phyloP scores from a whole-genome alignment of 2,113 vertebrate species.

The Poecilia latipinna region DNA sequence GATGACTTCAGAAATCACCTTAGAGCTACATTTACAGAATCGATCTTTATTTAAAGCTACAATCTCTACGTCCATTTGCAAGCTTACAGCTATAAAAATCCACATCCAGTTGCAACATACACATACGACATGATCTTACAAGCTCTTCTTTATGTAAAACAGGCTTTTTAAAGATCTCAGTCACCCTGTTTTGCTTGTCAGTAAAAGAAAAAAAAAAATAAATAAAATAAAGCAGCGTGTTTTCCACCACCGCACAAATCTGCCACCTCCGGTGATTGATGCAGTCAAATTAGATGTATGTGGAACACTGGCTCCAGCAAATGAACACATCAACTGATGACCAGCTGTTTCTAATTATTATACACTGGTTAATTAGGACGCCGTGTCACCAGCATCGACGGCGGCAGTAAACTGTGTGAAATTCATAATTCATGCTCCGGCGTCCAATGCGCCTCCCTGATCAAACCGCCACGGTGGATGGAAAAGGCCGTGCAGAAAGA shows the following conservation, averaged over 20 bases:
- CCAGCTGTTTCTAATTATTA: conserved; percentile 82
- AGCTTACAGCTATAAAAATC: neutral
- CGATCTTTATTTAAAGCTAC: neutral
- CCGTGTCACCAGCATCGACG: conserved; percentile 68
- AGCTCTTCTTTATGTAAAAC: conserved; percentile 4
- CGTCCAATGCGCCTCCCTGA: conserved; percentile 56
- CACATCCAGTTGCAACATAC: neutral
- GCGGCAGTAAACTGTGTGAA: conserved; percentile 72
- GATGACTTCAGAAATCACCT: neutral
- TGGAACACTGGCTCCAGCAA: conserved; percentile 72
- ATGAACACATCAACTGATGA: conserved; percentile 80
- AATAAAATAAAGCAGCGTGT: conserved; percentile 27
- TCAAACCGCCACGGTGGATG: conserved; percentile 43
- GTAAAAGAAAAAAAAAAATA: neutral
- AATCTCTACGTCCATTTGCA: neutral
- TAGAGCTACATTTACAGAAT: neutral
- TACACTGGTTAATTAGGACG: conserved; percentile 79
- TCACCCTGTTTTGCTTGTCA: conserved; percentile 35
- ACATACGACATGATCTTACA: neutral
- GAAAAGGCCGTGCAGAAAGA: conserved; percentile 47
- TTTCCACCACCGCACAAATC: conserved; percentile 47
- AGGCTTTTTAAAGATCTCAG: neutral
- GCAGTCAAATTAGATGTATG: conserved; percentile 79
- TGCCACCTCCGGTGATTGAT: conserved; percentile 69
- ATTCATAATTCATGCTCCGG: conserved; percentile 78